Evolutionary conservation across 2,797 vertebrate genomes (phyloP).

Genomic region (Danio aesculapii): DNA sequence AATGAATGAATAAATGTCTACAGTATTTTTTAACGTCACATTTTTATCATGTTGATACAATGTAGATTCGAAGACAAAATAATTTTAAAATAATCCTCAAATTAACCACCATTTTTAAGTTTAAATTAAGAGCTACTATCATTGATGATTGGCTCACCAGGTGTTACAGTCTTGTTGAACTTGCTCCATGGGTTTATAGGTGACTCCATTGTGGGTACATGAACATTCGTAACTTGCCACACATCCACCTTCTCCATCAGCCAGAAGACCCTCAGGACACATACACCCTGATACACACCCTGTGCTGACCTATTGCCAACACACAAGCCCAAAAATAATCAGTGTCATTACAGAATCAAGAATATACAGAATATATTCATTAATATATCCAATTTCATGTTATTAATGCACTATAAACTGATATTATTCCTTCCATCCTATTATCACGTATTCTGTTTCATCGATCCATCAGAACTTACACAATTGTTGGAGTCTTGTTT

Average conservation of each 20-base stretch:
- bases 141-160: slow-evolving; percentile 77
- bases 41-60: too few relatives aligned
- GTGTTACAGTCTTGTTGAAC: slow-evolving; percentile 83
- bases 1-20: too few relatives aligned
- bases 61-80: too few relatives aligned
- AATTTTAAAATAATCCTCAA: background rate
- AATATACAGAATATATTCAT: too few relatives aligned
- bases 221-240: slow-evolving; percentile 79
- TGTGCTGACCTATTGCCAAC: slow-evolving; percentile 73
- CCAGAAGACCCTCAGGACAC: slow-evolving; percentile 79
- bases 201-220: slow-evolving; percentile 79
- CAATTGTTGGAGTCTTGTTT: slow-evolving; percentile 80
- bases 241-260: slow-evolving; percentile 81
- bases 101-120: too few relatives aligned
- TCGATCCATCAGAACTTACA: slow-evolving; percentile 77
- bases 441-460: too few relatives aligned
- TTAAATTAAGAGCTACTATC: too few relatives aligned
- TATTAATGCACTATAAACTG: too few relatives aligned
- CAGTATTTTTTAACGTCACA: too few relatives aligned
- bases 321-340: slow-evolving; percentile 61
- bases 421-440: too few relatives aligned
- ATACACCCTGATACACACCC: slow-evolving; percentile 86
- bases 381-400: too few relatives aligned
- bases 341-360: slow-evolving; percentile 43
- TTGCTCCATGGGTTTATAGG: slow-evolving; percentile 73